Evolutionary conservation across 2,113 vertebrate species (phyloP).

Genomic region (Cepphus grylle): DNA sequence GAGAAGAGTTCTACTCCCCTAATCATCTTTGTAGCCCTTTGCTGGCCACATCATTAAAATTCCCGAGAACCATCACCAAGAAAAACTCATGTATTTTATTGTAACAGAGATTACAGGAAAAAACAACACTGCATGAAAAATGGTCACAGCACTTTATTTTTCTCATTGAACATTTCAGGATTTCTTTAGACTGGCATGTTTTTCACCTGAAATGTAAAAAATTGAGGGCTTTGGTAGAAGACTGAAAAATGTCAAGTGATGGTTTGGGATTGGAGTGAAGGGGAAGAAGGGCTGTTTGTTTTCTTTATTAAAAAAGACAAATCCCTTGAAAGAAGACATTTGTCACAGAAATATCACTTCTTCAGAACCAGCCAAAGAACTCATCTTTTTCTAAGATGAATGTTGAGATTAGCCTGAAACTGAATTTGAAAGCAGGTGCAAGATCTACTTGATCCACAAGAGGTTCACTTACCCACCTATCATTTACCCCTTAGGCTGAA

Average conservation of each 20-base stretch:
- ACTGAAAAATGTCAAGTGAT: neutral
- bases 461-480: neutral
- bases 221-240: neutral
- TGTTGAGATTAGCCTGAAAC: neutral
- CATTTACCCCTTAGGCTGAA: neutral
- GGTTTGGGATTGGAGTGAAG: neutral
- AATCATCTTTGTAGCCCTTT: too few species aligned
- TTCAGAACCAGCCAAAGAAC: neutral
- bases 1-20: too few species aligned
- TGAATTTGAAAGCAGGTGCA: neutral
- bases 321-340: conserved; percentile 30
- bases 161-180: rapidly evolving
- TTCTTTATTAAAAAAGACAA: conserved; percentile 3
- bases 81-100: neutral
- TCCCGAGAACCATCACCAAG: neutral
- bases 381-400: neutral
- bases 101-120: neutral
- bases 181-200: neutral
- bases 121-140: rapidly evolving
- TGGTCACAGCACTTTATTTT: neutral
- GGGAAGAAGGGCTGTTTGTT: neutral
- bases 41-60: neutral
- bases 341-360: conserved; percentile 2
- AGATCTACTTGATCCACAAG: neutral
- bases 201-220: neutral